Evolutionary conservation across 2,797 vertebrate species (phyloP), one percentile per base, ranked within the genome.

Genomic region (Chelon labrosus): DNA sequence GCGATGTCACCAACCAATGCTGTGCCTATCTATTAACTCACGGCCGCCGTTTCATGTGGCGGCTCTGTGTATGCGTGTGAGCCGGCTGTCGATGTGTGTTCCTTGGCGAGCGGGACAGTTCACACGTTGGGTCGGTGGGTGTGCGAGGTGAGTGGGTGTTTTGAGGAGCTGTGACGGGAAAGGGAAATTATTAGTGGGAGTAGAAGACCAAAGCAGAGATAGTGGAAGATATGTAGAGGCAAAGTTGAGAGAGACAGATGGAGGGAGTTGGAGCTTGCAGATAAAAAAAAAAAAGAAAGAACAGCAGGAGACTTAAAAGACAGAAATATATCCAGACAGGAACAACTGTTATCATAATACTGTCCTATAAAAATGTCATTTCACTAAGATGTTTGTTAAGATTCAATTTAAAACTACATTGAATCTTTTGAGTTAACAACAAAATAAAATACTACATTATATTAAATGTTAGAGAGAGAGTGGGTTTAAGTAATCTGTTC

Each of bases 61-160:
- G 73, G 61, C 42, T 73, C 56, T 5, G 68, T 64, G 8, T 63
- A 19, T 77, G 65, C 37, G 46, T 65, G 49, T 39, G 58, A 69
- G 75, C 60, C 47, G 35, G 39, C 44, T 61, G 47, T 27, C 22
- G 19, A 53, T 38, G 67, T 65, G 74, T 77, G 54, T 80, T 64
- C 49, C 10, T 75, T 75, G 65, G 77, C 58, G 19, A 49, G 38
- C 10, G 73, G 62, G 53, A 80, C 54, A 56, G 70, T 73, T 87
- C 72, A 44, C 71, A 87, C 73, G 67, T 80, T 79, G 73, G 72
- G 69, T 73, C 7, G 39, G 82, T 73, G 78, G 41, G 56, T 76
- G 83, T 80, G 70, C 62, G 82, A 88, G 83, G 90, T 87, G 89
- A 80, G 82, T 80, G 80, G 77, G 77, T 75, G 79, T 80, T 84